phyloP scores from a whole-genome alignment of 2,888 invertebrate genomes.

The Ligdia adustata region DNA sequence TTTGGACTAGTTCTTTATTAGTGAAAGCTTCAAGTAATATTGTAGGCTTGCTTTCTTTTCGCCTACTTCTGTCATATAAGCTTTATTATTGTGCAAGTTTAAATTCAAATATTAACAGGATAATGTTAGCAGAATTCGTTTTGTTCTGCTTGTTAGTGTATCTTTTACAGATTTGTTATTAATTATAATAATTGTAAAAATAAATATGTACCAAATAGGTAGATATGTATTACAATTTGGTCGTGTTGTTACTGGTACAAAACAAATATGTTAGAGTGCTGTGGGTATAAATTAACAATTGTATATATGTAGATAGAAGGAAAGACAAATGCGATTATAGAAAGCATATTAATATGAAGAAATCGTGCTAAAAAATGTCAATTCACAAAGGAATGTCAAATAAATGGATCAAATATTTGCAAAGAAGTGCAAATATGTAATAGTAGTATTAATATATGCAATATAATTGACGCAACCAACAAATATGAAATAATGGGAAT shows the following conservation, averaged over 20 bases:
- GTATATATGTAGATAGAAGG: slow-evolving; percentile 21
- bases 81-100: slow-evolving; percentile 34
- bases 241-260: slow-evolving; percentile 69
- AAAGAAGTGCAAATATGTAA: slow-evolving; percentile 58
- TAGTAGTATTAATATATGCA: too few relatives aligned
- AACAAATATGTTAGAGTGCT: slow-evolving; percentile 35
- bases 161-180: slow-evolving; percentile 34
- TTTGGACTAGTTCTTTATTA: slow-evolving; percentile 29
- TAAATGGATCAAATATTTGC: slow-evolving; percentile 31
- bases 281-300: slow-evolving; percentile 19
- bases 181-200: slow-evolving; percentile 10
- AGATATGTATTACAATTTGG: slow-evolving; percentile 68
- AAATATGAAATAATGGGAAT: slow-evolving; percentile 11
- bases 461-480: slow-evolving; percentile 28
- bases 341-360: slow-evolving; percentile 39
- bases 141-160: slow-evolving; percentile 46
- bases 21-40: slow-evolving; percentile 44
- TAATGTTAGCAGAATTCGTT: slow-evolving; percentile 14
- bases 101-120: background rate
- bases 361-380: slow-evolving; percentile 47
- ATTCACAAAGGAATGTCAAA: slow-evolving; percentile 33
- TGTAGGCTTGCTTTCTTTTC: slow-evolving; percentile 27
- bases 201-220: slow-evolving; percentile 15
- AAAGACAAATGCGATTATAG: slow-evolving; percentile 18
- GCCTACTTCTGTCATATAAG: slow-evolving; percentile 39